These are phyloP conservation scores for Phortica magna DNA, from an alignment of 2,888 invertebrate species.

Conservation along the genomic window DNA sequence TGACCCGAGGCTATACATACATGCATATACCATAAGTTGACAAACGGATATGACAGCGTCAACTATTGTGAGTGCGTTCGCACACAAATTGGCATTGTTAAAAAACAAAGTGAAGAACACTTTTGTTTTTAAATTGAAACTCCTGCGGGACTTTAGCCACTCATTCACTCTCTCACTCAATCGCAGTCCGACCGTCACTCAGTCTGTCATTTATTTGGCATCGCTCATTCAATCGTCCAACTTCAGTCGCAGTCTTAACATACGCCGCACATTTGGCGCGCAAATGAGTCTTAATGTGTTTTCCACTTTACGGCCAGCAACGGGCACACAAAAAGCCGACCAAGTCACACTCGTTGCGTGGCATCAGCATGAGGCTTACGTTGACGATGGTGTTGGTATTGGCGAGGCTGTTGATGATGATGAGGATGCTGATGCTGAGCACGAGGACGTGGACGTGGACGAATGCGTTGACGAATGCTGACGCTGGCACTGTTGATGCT, in stretches of 20 bases:
- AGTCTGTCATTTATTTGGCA: neutral
- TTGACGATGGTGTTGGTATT: neutral
- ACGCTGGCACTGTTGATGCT: conserved; percentile 32
- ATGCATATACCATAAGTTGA: conserved; percentile 61
- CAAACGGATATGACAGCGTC: conserved; percentile 42
- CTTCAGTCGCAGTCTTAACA: conserved; percentile 3
- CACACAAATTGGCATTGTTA: conserved; percentile 55
- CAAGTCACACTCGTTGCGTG: conserved; percentile 1
- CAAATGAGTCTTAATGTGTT: conserved; percentile 71
- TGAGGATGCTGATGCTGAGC: conserved; percentile 25
- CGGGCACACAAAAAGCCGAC: neutral
- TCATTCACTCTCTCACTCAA: conserved; percentile 15
- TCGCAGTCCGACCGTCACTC: neutral
- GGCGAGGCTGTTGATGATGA: conserved; percentile 2
- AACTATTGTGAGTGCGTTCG: neutral
- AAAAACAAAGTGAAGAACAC: conserved; percentile 45
- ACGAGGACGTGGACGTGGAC: conserved; percentile 51
- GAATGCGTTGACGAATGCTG: conserved; percentile 6
- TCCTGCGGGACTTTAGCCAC: conserved; percentile 63
- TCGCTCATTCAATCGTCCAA: neutral
- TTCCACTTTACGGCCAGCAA: conserved; percentile 50
- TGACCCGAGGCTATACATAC: conserved; percentile 73
- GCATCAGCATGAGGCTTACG: neutral
- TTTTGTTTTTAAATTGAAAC: conserved; percentile 60
- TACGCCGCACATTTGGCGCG: conserved; percentile 59